Percentiles rank a stretch among this genome's conserved stretches.
Evolutionary conservation across 2,113 vertebrate species (phyloP).

Genomic region (Pterophyllum scalare): DNA sequence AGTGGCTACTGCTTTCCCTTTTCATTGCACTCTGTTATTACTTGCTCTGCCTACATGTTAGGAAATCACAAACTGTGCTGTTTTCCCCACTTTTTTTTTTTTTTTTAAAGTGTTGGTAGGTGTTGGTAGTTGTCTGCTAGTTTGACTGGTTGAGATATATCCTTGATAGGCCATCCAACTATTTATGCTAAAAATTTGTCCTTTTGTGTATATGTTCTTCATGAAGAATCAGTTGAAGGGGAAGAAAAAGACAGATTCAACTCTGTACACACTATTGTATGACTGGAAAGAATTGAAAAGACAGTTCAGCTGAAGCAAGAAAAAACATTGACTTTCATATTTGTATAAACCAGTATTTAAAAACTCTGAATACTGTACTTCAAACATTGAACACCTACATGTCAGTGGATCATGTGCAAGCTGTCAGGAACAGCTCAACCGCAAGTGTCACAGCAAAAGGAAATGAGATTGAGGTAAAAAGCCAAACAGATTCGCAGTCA

Average conservation of each 20-base stretch:
- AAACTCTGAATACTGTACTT: slow-evolving; percentile 10
- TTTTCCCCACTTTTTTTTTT: not conserved
- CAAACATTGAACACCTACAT: slow-evolving; percentile 4
- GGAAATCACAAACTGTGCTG: slow-evolving; percentile 14
- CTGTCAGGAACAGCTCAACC: slow-evolving; percentile 1
- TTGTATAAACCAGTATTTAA: slow-evolving; percentile 16
- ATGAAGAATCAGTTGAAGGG: not conserved
- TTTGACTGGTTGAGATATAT: not conserved
- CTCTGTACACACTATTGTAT: not conserved
- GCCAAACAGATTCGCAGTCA: not conserved
- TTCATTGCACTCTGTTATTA: not conserved
- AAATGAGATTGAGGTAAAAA: not conserved
- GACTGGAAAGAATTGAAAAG: not conserved
- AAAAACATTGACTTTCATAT: slow-evolving; percentile 29
- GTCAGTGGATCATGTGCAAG: not conserved
- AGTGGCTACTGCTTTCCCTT: not conserved
- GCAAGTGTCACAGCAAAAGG: slow-evolving; percentile 2
- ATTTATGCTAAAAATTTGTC: not conserved
- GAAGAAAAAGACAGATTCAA: not conserved
- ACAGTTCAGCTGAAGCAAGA: not conserved
- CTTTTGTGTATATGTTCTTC: not conserved
- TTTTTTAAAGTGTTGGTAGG: no score
- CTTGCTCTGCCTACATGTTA: not conserved
- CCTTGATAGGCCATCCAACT: not conserved
- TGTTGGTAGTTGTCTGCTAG: not conserved